Evolutionary conservation across 1,140 invertebrate genomes (phyloP).

Genomic region (Rhopalosiphum maidis): DNA sequence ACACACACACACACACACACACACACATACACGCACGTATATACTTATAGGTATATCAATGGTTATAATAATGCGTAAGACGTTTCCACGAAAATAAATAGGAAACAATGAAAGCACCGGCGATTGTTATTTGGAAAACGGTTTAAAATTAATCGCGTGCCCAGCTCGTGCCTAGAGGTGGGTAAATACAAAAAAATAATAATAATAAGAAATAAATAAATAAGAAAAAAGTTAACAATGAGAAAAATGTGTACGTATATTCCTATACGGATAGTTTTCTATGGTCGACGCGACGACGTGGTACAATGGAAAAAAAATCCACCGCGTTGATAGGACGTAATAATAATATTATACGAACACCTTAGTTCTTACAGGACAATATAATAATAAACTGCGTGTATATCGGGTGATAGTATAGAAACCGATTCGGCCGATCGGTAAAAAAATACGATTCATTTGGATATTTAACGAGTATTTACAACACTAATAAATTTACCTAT

Average conservation of each 20-base stretch:
- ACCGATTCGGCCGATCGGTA: not conserved
- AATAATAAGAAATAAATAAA: not conserved
- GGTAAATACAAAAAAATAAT: not conserved
- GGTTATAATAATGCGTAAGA: not conserved
- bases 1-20: too few species aligned
- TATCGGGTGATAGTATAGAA: not conserved
- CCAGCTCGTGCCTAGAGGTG: slow-evolving; percentile 42
- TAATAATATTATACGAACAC: not conserved
- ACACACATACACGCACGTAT: not conserved
- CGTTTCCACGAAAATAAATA: slow-evolving; percentile 22
- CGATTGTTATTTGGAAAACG: slow-evolving; percentile 46
- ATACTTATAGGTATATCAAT: not conserved
- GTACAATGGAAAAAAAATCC: slow-evolving; percentile 38
- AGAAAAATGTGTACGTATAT: slow-evolving; percentile 18
- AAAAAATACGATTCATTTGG: not conserved
- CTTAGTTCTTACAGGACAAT: not conserved
- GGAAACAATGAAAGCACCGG: slow-evolving; percentile 21
- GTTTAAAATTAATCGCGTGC: slow-evolving; percentile 54
- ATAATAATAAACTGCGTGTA: not conserved
- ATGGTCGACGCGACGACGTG: not conserved
- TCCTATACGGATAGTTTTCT: slow-evolving; percentile 29
- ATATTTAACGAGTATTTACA: not conserved
- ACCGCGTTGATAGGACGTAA: not conserved
- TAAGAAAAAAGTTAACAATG: slow-evolving; percentile 8
- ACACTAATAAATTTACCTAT: not conserved